Evolutionary conservation across 1,140 invertebrate genomes (phyloP).

Genomic region (Saccostrea cuccullata): DNA sequence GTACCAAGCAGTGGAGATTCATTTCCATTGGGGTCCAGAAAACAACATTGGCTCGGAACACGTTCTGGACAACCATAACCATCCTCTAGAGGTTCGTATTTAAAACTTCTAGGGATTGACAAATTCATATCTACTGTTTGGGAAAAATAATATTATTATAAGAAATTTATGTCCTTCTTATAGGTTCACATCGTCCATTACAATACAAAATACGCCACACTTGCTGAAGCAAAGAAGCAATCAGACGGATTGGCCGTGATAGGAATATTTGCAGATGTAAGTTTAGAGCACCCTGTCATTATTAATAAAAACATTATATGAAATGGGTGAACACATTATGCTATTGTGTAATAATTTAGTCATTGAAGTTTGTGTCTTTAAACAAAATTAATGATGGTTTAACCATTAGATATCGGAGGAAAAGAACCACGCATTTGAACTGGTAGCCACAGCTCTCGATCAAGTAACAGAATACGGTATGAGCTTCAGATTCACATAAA

Average conservation of each 20-base stretch:
- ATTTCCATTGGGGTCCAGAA: slow-evolving; percentile 70
- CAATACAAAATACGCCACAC: slow-evolving; percentile 81
- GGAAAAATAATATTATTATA: too few species aligned
- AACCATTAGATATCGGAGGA: slow-evolving; percentile 17
- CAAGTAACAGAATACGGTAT: slow-evolving; percentile 38
- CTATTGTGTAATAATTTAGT: too few species aligned
- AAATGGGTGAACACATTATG: too few species aligned
- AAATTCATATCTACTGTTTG: too few species aligned
- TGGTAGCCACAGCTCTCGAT: slow-evolving; percentile 12
- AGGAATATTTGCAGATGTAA: slow-evolving; percentile 85
- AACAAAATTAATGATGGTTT: neutral
- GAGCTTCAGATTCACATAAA: neutral
- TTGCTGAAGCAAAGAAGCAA: slow-evolving; percentile 81
- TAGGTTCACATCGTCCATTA: slow-evolving; percentile 86
- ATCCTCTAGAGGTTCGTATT: slow-evolving; percentile 64
- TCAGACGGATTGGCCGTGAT: slow-evolving; percentile 85
- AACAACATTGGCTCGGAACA: slow-evolving; percentile 68
- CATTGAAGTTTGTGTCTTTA: too few species aligned
- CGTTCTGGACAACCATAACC: slow-evolving; percentile 52
- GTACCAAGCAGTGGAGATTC: slow-evolving; percentile 61
- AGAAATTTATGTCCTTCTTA: neutral
- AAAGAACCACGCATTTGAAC: slow-evolving; percentile 27
- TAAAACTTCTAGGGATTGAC: neutral
- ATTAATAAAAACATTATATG: too few species aligned
- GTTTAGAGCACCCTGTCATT: neutral